These are phyloP conservation scores for Lontra canadensis DNA, from an alignment of 2,113 vertebrate genomes.

Conservation along the genomic window DNA sequence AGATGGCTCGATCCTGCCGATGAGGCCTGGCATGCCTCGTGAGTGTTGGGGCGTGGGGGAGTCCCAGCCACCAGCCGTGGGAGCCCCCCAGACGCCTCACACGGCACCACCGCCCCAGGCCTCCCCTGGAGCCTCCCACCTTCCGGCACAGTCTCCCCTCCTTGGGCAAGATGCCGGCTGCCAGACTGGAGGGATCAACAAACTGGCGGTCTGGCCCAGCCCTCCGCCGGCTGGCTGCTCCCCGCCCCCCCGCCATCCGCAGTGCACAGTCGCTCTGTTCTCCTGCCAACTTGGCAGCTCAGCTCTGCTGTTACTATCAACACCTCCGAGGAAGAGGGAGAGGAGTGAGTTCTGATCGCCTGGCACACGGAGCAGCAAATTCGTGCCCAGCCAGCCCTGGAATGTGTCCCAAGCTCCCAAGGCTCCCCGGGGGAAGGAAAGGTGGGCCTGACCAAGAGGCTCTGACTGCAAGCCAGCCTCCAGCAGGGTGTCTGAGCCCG, in stretches of 20 bases:
- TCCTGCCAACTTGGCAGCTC: conserved; percentile 73
- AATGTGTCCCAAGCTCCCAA: conserved; percentile 41
- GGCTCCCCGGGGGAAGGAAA: not conserved
- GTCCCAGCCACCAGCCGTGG: not conserved
- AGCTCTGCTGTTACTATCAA: conserved; percentile 77
- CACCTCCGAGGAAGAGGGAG: conserved; percentile 70
- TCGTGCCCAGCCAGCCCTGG: conserved; percentile 46
- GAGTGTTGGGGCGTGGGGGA: not conserved
- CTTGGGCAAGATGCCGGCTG: not conserved
- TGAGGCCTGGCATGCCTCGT: not conserved
- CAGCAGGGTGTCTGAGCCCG: not conserved
- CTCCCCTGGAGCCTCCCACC: not conserved
- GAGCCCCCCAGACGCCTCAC: not conserved
- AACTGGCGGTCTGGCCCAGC: conserved; percentile 26
- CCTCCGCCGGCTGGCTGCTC: not conserved
- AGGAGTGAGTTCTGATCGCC: conserved; percentile 61
- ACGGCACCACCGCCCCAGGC: not conserved
- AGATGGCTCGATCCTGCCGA: not conserved
- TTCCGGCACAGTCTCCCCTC: not conserved
- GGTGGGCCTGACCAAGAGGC: not conserved
- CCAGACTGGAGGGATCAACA: conserved; percentile 46
- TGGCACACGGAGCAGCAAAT: conserved; percentile 50
- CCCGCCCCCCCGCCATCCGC: conserved; percentile 49
- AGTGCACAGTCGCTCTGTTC: conserved; percentile 60
- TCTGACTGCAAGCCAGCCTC: not conserved